Conservation (phyloP, 1,140 invertebrate genomes). For the Drosophila asahinai region DNA sequence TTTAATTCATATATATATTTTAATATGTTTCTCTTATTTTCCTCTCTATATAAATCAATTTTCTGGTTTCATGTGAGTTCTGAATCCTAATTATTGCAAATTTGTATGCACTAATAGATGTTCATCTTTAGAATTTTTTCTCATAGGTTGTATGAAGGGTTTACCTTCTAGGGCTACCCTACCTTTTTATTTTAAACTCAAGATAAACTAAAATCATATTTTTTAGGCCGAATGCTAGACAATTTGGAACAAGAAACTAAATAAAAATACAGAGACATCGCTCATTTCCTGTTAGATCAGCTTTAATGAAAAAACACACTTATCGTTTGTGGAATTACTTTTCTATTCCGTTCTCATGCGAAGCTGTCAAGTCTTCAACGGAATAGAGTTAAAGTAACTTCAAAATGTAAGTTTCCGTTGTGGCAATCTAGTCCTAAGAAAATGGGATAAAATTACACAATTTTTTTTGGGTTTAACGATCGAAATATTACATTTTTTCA, state of each 20-base stretch:
- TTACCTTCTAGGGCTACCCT: slow-evolving; percentile 31
- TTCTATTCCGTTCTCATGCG: slow-evolving; percentile 2
- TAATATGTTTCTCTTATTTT: slow-evolving; percentile 46
- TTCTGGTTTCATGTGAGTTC: slow-evolving; percentile 27
- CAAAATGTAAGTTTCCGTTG: not conserved
- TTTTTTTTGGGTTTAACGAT: slow-evolving; percentile 11
- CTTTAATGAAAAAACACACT: not conserved
- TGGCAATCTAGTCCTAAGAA: not conserved
- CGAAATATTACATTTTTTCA: slow-evolving; percentile 39
- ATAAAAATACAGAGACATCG: not conserved
- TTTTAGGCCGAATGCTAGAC: not conserved
- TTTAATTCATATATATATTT: slow-evolving; percentile 52
- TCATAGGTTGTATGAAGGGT: slow-evolving; percentile 46
- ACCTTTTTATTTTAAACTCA: slow-evolving; percentile 14
- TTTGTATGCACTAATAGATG: slow-evolving; percentile 62
- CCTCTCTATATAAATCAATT: slow-evolving; percentile 36
- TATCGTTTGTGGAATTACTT: not conserved
- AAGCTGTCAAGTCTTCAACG: slow-evolving; percentile 3
- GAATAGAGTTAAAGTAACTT: not conserved
- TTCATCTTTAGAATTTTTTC: slow-evolving; percentile 49
- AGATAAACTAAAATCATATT: not conserved
- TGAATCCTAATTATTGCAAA: slow-evolving; percentile 59
- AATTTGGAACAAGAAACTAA: not conserved
- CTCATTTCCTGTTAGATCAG: not conserved
- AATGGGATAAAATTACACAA: not conserved